Evolutionary conservation across 2,113 vertebrate genomes (phyloP).

Genomic region (Formicarius rufipectus): DNA sequence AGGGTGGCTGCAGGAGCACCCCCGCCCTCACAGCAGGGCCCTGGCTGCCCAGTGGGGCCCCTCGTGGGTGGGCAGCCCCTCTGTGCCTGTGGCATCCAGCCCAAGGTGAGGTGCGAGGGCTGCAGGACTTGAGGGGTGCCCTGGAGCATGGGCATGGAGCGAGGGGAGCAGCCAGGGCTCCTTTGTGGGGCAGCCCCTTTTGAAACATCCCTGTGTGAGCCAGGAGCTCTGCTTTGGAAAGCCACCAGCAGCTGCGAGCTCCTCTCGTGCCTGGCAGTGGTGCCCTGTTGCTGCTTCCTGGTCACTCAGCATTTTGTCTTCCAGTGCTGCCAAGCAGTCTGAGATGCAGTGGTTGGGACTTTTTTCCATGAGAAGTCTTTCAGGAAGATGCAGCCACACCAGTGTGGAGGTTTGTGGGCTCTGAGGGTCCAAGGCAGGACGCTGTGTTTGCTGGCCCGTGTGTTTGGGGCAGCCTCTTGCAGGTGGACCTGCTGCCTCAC

Average conservation of each 20-base stretch:
- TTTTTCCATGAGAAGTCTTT: background rate
- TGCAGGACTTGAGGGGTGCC: background rate
- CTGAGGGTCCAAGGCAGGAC: background rate
- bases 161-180: background rate
- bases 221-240: background rate
- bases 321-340: background rate
- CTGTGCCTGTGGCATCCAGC: constrained; percentile 41
- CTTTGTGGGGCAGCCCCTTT: background rate
- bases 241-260: background rate
- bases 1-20: background rate
- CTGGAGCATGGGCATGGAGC: accelerated
- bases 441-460: accelerated
- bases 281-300: accelerated
- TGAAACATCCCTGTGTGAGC: background rate
- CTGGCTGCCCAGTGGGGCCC: background rate
- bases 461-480: background rate
- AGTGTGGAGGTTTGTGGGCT: background rate
- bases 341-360: background rate
- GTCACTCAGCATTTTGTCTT: background rate
- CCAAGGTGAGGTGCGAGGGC: background rate
- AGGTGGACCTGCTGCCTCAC: background rate
- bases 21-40: background rate
- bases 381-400: background rate
- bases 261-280: accelerated
- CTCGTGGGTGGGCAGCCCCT: background rate